Evolutionary conservation across 2,888 invertebrate genomes (phyloP).

Genomic region (Chrysopilus asiliformis): DNA sequence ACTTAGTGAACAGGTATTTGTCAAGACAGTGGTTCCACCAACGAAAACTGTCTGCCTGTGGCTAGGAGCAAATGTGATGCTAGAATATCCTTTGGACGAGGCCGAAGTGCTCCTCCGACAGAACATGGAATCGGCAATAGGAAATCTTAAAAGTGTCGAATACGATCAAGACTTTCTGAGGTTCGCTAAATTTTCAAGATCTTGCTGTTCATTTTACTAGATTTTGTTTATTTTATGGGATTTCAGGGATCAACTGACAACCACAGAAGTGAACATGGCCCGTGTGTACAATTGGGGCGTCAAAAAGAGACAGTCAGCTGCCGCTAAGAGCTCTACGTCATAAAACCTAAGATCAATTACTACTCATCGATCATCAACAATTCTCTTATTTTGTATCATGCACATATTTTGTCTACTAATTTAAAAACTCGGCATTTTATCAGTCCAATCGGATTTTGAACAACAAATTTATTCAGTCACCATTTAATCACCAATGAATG

Average conservation of each 20-base stretch:
- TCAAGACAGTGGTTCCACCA: conserved; percentile 71
- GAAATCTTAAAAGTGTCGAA: conserved; percentile 71
- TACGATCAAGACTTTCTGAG: conserved; percentile 87
- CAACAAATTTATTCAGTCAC: too few species aligned
- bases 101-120: conserved; percentile 71
- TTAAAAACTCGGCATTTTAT: too few species aligned
- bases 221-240: too few species aligned
- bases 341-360: too few species aligned
- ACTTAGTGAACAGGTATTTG: conserved; percentile 82
- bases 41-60: conserved; percentile 77
- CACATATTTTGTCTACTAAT: too few species aligned
- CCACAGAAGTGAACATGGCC: conserved; percentile 98
- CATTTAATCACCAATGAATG: too few species aligned
- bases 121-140: conserved; percentile 71
- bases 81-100: conserved; percentile 87
- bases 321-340: too few species aligned
- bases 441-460: too few species aligned
- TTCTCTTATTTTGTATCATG: too few species aligned
- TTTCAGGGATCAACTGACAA: conserved; percentile 90
- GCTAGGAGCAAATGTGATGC: conserved; percentile 90
- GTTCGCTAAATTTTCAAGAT: conserved; percentile 32
- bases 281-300: conserved; percentile 98
- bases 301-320: conserved; percentile 70
- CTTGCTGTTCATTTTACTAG: too few species aligned
- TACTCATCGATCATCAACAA: too few species aligned